phyloP scores from a whole-genome alignment of 2,888 invertebrate genomes.

The Entomobrya multifasciata region DNA sequence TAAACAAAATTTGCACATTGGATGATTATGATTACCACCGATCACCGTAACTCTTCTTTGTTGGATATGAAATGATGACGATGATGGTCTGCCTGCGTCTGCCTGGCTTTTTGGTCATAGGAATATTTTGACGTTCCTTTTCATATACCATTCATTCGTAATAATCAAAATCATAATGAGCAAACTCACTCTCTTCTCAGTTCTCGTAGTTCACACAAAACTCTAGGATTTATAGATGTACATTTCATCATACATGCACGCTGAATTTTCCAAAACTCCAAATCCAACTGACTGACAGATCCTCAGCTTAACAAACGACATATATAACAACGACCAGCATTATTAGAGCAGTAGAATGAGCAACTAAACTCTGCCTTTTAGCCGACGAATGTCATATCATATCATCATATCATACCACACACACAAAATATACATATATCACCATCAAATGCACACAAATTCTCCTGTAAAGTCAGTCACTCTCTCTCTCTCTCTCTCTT shows the following conservation, averaged over 20 bases:
- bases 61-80: not conserved
- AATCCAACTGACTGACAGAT: slow-evolving; percentile 15
- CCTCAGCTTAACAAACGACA: not conserved
- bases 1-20: slow-evolving; percentile 29
- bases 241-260: no score
- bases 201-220: not conserved
- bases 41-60: slow-evolving; percentile 20
- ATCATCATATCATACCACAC: slow-evolving; percentile 24
- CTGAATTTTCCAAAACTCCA: not conserved
- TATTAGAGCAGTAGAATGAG: not conserved
- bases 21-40: not conserved
- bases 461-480: slow-evolving; percentile 26
- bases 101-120: not conserved
- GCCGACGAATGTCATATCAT: no score
- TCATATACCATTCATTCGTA: slow-evolving; percentile 35
- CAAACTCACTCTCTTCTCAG: no score
- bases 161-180: slow-evolving; percentile 15
- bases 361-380: slow-evolving; percentile 14
- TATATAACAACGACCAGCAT: slow-evolving; percentile 1
- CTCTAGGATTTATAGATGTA: no score
- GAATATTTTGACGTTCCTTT: not conserved
- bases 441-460: not conserved
- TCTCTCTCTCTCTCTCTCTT: no score
- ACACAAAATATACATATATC: not conserved
- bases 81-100: not conserved